Evolutionary conservation across 1,140 invertebrate species (phyloP).

Genomic region (Asbolus verrucosus): DNA sequence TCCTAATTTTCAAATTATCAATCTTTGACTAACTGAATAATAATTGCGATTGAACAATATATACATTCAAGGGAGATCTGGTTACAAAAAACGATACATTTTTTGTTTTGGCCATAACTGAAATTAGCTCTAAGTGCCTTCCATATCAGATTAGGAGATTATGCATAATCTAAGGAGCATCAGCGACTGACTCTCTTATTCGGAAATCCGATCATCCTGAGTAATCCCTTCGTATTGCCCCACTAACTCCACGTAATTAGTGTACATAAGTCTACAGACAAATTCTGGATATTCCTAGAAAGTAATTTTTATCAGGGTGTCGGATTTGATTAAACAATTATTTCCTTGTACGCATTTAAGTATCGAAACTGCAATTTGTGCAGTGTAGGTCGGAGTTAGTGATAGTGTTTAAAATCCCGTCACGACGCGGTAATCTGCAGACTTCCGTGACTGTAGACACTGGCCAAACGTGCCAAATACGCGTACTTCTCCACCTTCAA

Average conservation of each 20-base stretch:
- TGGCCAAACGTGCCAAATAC: constrained; percentile 43
- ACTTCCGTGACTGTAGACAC: constrained; percentile 41
- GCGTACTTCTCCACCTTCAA: background rate
- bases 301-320: background rate
- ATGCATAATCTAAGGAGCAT: constrained; percentile 37
- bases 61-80: too few species aligned
- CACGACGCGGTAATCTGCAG: constrained; percentile 44
- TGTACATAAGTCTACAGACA: constrained; percentile 9
- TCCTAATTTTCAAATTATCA: too few species aligned
- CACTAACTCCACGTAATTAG: constrained; percentile 21
- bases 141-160: constrained; percentile 41
- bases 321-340: constrained; percentile 7
- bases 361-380: constrained; percentile 37
- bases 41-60: too few species aligned
- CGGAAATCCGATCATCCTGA: constrained; percentile 39
- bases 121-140: too few species aligned
- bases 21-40: too few species aligned
- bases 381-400: constrained; percentile 26
- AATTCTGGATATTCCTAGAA: constrained; percentile 23
- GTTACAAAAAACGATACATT: too few species aligned
- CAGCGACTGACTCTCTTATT: constrained; percentile 23
- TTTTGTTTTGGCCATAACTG: too few species aligned
- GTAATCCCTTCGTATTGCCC: constrained; percentile 24
- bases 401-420: constrained; percentile 43
- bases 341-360: constrained; percentile 31